Evolutionary conservation across 2,113 vertebrate species (phyloP).

Genomic region (Cathartes aura): DNA sequence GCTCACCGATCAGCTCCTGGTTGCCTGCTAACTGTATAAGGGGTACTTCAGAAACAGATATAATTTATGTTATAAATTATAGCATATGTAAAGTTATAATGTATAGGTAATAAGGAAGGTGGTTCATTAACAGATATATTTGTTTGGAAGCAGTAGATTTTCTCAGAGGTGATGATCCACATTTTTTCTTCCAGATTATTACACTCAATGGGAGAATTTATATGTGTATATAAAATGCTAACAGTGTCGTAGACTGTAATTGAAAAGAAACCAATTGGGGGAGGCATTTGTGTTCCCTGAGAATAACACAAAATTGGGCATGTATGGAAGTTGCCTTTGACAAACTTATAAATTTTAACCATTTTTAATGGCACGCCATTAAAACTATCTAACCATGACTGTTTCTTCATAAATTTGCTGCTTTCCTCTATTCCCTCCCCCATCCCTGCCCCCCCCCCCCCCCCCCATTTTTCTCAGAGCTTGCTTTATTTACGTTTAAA

Average conservation of each 20-base stretch:
- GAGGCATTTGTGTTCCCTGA: background rate
- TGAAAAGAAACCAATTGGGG: background rate
- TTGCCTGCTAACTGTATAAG: background rate
- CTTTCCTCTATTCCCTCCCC: background rate
- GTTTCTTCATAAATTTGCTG: background rate
- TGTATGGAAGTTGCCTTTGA: background rate
- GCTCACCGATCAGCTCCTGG: background rate
- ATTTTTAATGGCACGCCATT: background rate
- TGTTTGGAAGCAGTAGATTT: background rate
- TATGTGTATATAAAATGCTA: background rate
- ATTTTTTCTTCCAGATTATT: background rate
- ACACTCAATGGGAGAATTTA: background rate
- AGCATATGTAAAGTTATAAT: too few species aligned
- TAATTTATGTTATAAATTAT: background rate
- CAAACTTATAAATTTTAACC: background rate
- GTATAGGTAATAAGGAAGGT: background rate
- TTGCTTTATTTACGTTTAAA: constrained; percentile 1
- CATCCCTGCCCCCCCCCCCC: background rate
- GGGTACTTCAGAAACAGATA: background rate
- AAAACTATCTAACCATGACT: background rate
- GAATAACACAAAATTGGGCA: background rate
- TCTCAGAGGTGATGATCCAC: background rate
- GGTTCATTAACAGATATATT: background rate
- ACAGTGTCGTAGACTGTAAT: background rate
- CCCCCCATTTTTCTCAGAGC: background rate